Base-by-base conservation (phyloP, 2,797 vertebrate species). In the Melanotaenia parkinsoni region DNA sequence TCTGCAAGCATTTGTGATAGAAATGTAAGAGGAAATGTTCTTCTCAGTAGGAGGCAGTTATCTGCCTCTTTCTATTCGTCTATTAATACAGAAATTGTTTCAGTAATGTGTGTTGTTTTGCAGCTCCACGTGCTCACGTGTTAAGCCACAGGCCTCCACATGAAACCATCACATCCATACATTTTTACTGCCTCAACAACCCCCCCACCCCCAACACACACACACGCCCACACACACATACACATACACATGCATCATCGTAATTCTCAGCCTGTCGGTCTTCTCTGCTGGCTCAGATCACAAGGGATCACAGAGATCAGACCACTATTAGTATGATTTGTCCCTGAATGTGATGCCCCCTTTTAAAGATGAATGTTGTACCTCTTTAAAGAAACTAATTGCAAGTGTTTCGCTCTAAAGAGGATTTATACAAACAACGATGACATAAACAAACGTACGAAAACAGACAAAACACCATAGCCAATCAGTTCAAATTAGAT, bases 111-210 rank as follows among this genome's bases (percentile, higher is more conserved):
- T 63, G 58, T 85, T 87, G 75, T 86, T 88, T 81, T 81, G 82
- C 76, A 67, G 76, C 68, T 74, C 79, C 72, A 77, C 58, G 33
- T 84, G 79, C 83, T 88, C 84, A 88, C 81, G 67, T 89, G 87
- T 82, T 70, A 74, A 75, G 63, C 70, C 58, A 24, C 70, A 78
- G 75, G 74, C 70, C 70, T 84, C 24, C 56, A 65, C 24, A 75
- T 83, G 72, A 82, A 77, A 74, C 54, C 26, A 76, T 77, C 72
- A 77, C 82, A 85, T 72, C 56, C 56, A 80, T 76, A 62, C 70
- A 66, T 80, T 53, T 86, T 80, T 74, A 68, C 74, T 18, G 69
- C 81, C 67, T 72, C 70, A 58, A 70, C 58, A 6, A 6, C 32
- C 32, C 32, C 32, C 32, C 32, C 32, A 30, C 28, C 28, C 28